Evolutionary conservation across 53 echinoderm and acorn worm species (phyloP).

Genomic region (Temnopleurus reevesii): DNA sequence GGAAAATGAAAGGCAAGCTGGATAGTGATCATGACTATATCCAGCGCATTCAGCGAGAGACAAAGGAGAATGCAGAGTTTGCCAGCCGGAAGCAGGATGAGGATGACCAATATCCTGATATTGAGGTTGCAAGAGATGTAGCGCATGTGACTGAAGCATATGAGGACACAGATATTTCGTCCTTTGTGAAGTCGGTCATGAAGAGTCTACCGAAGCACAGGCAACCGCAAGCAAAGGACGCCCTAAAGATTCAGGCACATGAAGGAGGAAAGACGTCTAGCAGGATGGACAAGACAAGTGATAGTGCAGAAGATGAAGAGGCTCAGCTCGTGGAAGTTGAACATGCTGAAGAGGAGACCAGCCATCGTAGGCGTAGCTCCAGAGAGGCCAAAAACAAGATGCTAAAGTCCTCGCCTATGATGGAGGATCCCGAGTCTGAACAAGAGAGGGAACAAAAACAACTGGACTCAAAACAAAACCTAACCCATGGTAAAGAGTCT

Average conservation of each 20-base stretch:
- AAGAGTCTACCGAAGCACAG: conserved; percentile 41
- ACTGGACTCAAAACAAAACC: neutral
- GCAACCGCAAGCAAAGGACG: neutral
- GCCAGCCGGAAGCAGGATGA: neutral
- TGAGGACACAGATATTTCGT: conserved; percentile 1
- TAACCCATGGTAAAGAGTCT: neutral
- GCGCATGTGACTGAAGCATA: conserved; percentile 11
- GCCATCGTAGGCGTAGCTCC: neutral
- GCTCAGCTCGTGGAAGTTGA: neutral
- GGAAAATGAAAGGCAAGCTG: conserved; percentile 45
- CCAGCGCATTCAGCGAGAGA: neutral
- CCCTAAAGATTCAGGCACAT: neutral
- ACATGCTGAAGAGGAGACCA: neutral
- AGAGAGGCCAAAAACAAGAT: neutral
- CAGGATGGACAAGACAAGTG: neutral
- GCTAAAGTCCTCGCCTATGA: neutral
- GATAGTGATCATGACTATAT: conserved; percentile 30
- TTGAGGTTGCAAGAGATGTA: conserved; percentile 51
- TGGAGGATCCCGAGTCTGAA: neutral
- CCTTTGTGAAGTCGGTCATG: conserved; percentile 53
- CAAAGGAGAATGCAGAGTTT: neutral
- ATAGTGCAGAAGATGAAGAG: neutral
- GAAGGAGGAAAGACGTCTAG: neutral
- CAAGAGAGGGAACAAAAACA: neutral
- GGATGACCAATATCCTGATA: conserved; percentile 12